Evolutionary conservation across 2,888 invertebrate genomes (phyloP).

Genomic region (Aleiodes testaceus): DNA sequence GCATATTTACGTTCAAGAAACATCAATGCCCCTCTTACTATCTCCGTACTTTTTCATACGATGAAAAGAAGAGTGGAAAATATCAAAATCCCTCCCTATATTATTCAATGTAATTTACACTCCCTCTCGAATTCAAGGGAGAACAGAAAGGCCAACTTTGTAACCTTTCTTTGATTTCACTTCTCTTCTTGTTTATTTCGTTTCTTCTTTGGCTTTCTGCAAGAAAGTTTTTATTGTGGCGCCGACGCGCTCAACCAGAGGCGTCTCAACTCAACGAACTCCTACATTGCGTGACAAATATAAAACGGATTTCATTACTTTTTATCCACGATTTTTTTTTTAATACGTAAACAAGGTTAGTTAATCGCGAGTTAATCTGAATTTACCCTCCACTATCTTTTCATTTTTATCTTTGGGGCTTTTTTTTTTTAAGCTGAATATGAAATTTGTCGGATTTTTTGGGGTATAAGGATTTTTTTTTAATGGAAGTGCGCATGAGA

Average conservation of each 20-base stretch:
- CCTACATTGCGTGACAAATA: constrained; percentile 25
- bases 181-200: not conserved
- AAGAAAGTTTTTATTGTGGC: constrained; percentile 35
- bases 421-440: not conserved
- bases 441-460: not conserved
- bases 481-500: not conserved
- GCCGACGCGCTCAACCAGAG: constrained; percentile 36
- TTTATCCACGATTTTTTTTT: not conserved
- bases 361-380: not conserved
- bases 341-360: not conserved
- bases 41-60: not conserved
- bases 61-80: not conserved
- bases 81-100: not conserved
- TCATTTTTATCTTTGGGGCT: not conserved
- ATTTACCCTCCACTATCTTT: not conserved
- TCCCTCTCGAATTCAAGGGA: not conserved
- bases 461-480: not conserved
- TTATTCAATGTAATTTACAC: constrained; percentile 10
- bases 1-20: constrained; percentile 34
- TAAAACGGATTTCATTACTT: constrained; percentile 8
- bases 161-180: not conserved
- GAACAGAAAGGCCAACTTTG: constrained; percentile 6
- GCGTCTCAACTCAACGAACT: constrained; percentile 8
- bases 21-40: constrained; percentile 47
- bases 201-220: constrained; percentile 16